Evolutionary conservation across 1,140 invertebrate genomes (phyloP).

Genomic region (Heterodera schachtii): DNA sequence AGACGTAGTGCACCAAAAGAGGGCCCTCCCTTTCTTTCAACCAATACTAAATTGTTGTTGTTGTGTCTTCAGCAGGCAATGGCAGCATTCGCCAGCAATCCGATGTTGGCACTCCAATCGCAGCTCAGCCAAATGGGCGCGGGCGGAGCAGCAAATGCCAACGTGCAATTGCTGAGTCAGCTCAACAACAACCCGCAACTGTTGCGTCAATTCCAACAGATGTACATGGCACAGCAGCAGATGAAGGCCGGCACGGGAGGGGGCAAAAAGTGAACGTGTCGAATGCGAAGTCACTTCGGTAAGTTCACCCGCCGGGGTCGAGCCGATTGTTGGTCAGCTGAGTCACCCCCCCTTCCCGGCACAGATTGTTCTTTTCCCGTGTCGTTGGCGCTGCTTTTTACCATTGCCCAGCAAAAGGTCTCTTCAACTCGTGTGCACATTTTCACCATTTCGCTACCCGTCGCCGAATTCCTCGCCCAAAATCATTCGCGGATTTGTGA

Average conservation of each 20-base stretch:
- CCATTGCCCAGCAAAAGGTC: background rate
- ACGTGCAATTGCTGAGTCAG: conserved; percentile 31
- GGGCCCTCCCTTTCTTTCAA: too few species aligned
- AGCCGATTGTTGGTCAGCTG: background rate
- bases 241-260: conserved; percentile 21
- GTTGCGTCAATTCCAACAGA: conserved; percentile 43
- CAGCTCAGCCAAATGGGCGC: conserved; percentile 34
- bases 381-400: background rate
- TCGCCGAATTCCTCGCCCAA: background rate
- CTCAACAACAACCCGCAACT: conserved; percentile 44
- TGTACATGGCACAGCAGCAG: conserved; percentile 38
- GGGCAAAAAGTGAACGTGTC: conserved; percentile 12
- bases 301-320: background rate
- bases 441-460: background rate
- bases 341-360: background rate
- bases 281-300: background rate
- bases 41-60: too few species aligned
- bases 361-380: background rate
- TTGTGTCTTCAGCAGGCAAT: background rate
- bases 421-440: background rate
- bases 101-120: conserved; percentile 23
- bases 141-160: conserved; percentile 14
- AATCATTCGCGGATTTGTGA: background rate
- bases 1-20: too few species aligned
- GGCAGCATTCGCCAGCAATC: conserved; percentile 15